Conservation (phyloP, 2,797 vertebrate genomes). For the Notolepis coatsorum region DNA sequence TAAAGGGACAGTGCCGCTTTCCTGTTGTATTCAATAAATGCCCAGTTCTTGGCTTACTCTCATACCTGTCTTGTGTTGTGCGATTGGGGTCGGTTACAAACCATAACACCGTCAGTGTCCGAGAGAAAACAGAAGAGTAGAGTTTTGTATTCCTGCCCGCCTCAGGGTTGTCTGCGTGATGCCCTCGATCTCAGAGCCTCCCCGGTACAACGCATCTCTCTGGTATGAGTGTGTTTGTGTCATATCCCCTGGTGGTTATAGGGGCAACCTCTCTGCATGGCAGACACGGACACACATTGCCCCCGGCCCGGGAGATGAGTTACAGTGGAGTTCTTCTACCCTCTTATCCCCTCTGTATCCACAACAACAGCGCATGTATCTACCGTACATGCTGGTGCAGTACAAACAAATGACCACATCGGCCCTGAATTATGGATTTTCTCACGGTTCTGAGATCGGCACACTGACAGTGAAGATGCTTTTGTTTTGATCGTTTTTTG, state of each 20-base stretch:
- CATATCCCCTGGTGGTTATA: constrained; percentile 63
- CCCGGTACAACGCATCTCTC: constrained; percentile 71
- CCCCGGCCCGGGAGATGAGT: constrained; percentile 41
- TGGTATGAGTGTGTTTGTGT: constrained; percentile 71
- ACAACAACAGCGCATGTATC: constrained; percentile 32
- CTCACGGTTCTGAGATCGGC: neutral
- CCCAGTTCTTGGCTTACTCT: too few relatives aligned
- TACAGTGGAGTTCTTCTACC: constrained; percentile 29
- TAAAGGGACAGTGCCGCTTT: too few relatives aligned
- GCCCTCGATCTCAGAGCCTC: constrained; percentile 56
- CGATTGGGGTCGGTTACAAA: too few relatives aligned
- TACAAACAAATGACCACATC: constrained; percentile 34
- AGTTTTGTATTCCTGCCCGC: constrained; percentile 58
- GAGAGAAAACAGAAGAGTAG: constrained; percentile 56
- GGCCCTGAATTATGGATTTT: constrained; percentile 4
- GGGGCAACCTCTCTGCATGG: constrained; percentile 46
- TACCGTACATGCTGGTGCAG: constrained; percentile 24
- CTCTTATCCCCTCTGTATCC: constrained; percentile 26
- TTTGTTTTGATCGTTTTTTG: neutral
- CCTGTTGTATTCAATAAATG: too few relatives aligned
- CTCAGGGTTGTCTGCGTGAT: constrained; percentile 63
- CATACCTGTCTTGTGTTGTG: too few relatives aligned
- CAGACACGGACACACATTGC: constrained; percentile 53
- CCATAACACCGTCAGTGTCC: constrained; percentile 51
- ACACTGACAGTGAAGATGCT: neutral